Base-by-base conservation (phyloP, 2,888 invertebrate genomes). In the Aspidiotus destructor region DNA sequence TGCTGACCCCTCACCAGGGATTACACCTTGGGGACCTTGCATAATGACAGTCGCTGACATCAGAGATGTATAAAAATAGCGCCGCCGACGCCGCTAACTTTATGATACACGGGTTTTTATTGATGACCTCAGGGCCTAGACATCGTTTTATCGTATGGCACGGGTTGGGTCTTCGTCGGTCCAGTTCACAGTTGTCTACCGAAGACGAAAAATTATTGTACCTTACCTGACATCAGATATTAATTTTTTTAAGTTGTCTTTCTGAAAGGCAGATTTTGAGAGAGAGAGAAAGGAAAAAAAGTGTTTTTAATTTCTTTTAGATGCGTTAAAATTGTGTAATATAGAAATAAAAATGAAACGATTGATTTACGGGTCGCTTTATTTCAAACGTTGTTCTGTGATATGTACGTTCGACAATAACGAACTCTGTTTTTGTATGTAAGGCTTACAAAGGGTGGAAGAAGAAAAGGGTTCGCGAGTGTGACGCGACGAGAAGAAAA, bases 31-130 rank as follows among this genome's bases (percentile, higher is more conserved):
- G 67, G 67, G 67, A 58, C 57, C 60, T 67, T 58, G 58, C 67
- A 67, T 67, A 67, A 67, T 67, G 67, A 67, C 67, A 67, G 67
- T 60, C 58, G 60, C 67, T 67, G 67, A 67, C 67, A 67, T 58
- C 57, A 57, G 67, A 57, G 55, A 65, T 65, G 48, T 65, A 28
- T 28, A 28, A 28, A 28, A 57, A 65, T 65, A 57, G 48, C 41
- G 67, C 67, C 67, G 67, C 67, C 67, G 58, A 67, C 67, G 67
- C 67, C 67, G 60, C 58, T 42, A 48, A 60, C 67, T 58, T 67
- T 57, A 67, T 67, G 67, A 67, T 67, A 67, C 60, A 67, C 67
- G 67, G 58, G 58, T 67, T 67, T n/a, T 67, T 60, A 52, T 67
- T 58, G 67, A 67, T 67, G 67, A 67, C 67, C 67, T 67, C 67